These are phyloP conservation scores for Boulengeromyrus knoepffleri DNA, from an alignment of 2,113 vertebrate genomes.

Conservation along the genomic window DNA sequence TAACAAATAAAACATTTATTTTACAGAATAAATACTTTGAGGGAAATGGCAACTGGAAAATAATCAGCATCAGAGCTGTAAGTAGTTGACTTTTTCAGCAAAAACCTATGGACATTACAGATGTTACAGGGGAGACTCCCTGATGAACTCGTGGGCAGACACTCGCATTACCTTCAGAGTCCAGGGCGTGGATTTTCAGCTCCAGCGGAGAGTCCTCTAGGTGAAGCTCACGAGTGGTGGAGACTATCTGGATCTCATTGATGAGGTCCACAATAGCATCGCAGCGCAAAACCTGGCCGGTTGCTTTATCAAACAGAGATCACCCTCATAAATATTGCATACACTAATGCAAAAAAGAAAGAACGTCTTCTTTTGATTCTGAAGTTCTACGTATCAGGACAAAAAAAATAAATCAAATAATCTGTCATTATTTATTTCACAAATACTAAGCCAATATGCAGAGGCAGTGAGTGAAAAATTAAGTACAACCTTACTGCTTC, in stretches of 20 bases:
- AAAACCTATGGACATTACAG: background rate
- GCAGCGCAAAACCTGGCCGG: constrained; percentile 85
- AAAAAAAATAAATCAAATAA: background rate
- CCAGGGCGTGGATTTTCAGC: constrained; percentile 82
- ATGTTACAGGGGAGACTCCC: background rate
- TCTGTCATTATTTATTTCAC: background rate
- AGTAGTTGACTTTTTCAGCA: background rate
- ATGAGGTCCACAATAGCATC: constrained; percentile 91
- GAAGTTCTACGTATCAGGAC: background rate
- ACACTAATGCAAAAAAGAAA: background rate
- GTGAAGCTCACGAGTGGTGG: constrained; percentile 90
- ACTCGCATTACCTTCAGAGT: constrained; percentile 77
- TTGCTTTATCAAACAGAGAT: constrained; percentile 58
- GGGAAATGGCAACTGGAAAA: background rate
- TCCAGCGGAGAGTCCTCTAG: constrained; percentile 88
- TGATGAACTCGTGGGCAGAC: too few species aligned
- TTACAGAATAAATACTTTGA: background rate
- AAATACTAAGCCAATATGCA: background rate
- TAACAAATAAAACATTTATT: background rate
- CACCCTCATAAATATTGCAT: background rate
- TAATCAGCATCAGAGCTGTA: background rate
- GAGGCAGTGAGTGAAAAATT: background rate
- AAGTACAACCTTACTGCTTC: background rate
- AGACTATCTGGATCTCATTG: constrained; percentile 80
- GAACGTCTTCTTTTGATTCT: background rate